Percentiles rank a stretch among this genome's conserved stretches.
phyloP scores from a whole-genome alignment of 2,888 invertebrate genomes.

The Chymomyza procnemis region DNA sequence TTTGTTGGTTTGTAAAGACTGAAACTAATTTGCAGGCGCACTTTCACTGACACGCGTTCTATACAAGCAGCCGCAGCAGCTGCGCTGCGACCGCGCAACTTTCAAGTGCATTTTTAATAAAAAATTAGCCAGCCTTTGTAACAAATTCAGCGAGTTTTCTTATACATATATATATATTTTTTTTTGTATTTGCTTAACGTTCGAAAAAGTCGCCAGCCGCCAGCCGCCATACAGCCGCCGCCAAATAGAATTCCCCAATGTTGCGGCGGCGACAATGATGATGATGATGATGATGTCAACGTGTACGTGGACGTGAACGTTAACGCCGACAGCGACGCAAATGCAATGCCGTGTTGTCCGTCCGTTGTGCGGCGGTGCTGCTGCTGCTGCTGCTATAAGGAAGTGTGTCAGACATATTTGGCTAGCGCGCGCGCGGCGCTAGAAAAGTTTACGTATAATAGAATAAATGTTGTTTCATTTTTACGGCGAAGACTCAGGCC shows the following conservation, averaged over 20 bases:
- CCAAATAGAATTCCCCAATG: slow-evolving; percentile 30
- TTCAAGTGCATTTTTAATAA: slow-evolving; percentile 33
- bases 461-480: slow-evolving; percentile 49
- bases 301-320: no score
- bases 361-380: neutral
- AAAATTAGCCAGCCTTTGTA: slow-evolving; percentile 31
- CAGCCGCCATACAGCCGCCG: slow-evolving; percentile 4
- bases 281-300: neutral
- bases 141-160: slow-evolving; percentile 1
- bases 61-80: neutral
- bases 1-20: neutral
- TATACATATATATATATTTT: neutral
- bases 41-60: slow-evolving; percentile 3
- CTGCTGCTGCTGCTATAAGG: slow-evolving; percentile 20
- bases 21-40: neutral
- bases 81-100: slow-evolving; percentile 27
- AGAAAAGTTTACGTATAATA: slow-evolving; percentile 52
- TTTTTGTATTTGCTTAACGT: neutral
- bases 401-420: slow-evolving; percentile 56
- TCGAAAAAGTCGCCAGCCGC: neutral
- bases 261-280: slow-evolving; percentile 4
- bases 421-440: slow-evolving; percentile 27
- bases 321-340: slow-evolving; percentile 7
- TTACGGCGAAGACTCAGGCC: slow-evolving; percentile 11
- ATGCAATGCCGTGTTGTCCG: neutral